Conservation (phyloP, 2,888 invertebrate species). For the Dasysyrphus albostriatus region DNA sequence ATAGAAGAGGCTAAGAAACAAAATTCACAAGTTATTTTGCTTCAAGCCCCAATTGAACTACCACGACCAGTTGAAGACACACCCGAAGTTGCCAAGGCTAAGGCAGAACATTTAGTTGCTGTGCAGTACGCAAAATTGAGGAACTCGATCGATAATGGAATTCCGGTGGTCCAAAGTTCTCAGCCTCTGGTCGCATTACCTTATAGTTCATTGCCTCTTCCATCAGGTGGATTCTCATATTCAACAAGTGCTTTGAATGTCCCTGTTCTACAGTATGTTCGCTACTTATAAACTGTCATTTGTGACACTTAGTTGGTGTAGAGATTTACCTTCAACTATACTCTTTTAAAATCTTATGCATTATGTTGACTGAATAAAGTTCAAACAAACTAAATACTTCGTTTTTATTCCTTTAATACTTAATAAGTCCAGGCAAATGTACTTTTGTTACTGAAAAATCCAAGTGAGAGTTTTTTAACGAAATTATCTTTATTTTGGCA, state of each 20-base stretch:
- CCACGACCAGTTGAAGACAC: conserved; percentile 81
- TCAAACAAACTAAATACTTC: too few species aligned
- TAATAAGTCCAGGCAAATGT: too few species aligned
- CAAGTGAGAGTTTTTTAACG: too few species aligned
- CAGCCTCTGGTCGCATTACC: neutral
- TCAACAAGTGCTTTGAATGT: neutral
- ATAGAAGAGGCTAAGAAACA: neutral
- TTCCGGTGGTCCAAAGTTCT: conserved; percentile 16
- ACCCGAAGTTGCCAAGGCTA: conserved; percentile 83
- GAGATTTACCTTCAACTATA: too few species aligned
- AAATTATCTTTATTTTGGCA: too few species aligned
- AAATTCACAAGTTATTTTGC: neutral
- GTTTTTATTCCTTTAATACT: too few species aligned
- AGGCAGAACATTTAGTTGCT: conserved; percentile 81
- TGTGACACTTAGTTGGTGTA: too few species aligned
- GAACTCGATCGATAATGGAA: conserved; percentile 57
- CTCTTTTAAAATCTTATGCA: too few species aligned
- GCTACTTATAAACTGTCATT: neutral
- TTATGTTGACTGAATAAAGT: too few species aligned
- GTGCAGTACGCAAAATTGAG: conserved; percentile 79
- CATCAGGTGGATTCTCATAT: neutral
- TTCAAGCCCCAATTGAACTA: conserved; percentile 42
- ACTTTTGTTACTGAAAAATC: too few species aligned
- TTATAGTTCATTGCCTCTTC: neutral
- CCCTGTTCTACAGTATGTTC: neutral